Percentiles rank a stretch among this genome's conserved stretches.
phyloP scores from a whole-genome alignment of 2,797 vertebrate species.

The Erpetoichthys calabaricus region DNA sequence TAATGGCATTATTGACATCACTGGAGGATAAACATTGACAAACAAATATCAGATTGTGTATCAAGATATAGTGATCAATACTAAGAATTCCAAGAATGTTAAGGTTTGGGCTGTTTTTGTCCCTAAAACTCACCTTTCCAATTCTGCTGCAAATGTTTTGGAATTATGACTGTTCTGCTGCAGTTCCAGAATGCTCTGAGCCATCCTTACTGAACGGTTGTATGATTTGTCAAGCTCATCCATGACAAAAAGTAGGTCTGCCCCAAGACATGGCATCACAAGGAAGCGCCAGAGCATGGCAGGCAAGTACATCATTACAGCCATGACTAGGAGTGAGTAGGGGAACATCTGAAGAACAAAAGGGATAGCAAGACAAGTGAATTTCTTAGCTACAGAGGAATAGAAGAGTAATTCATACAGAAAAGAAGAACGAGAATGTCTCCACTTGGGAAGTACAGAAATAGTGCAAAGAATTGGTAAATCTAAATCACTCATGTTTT shows the following conservation, averaged over 20 bases:
- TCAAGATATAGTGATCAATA: neutral
- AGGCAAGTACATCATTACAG: conserved; percentile 79
- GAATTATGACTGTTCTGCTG: conserved; percentile 58
- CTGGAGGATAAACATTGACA: neutral
- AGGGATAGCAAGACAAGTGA: conserved; percentile 7
- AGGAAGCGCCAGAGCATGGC: conserved; percentile 77
- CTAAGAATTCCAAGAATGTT: no score
- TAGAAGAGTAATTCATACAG: no score
- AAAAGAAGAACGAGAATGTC: no score
- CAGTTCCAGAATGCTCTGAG: conserved; percentile 78
- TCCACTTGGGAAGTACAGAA: no score
- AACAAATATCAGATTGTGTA: neutral
- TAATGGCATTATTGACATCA: neutral
- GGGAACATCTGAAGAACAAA: conserved; percentile 65
- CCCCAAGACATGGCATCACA: conserved; percentile 60
- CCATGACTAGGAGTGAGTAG: conserved; percentile 79
- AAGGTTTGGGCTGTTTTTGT: no score
- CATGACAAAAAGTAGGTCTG: conserved; percentile 81
- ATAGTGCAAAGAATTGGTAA: no score
- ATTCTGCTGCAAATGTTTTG: conserved; percentile 71
- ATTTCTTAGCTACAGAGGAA: neutral
- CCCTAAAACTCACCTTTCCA: conserved; percentile 58
- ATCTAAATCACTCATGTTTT: no score
- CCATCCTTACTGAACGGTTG: conserved; percentile 83
- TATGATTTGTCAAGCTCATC: conserved; percentile 92